Evolutionary conservation across 2,113 vertebrate species (phyloP).

Genomic region (Hoplias malabaricus): DNA sequence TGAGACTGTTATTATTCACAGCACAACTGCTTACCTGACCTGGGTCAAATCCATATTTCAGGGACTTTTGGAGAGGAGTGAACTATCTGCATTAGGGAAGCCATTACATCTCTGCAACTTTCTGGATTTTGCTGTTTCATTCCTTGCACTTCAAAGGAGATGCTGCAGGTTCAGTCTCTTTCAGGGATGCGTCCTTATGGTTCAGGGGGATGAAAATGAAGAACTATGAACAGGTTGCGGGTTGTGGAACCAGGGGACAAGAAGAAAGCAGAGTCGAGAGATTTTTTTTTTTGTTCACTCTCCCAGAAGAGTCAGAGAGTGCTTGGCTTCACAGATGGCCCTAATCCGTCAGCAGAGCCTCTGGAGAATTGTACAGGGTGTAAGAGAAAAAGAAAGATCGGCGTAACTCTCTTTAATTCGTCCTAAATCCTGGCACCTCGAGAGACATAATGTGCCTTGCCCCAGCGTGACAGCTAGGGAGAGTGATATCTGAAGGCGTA

Average conservation of each 20-base stretch:
- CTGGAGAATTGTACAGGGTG: background rate
- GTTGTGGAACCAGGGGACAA: background rate
- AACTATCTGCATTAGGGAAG: background rate
- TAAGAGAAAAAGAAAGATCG: slow-evolving; percentile 24
- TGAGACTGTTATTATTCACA: slow-evolving; percentile 9
- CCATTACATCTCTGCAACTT: background rate
- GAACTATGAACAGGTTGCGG: background rate
- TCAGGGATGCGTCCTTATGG: background rate
- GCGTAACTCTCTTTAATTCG: slow-evolving; percentile 26
- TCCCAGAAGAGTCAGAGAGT: slow-evolving; percentile 13
- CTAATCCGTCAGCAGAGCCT: slow-evolving; percentile 27
- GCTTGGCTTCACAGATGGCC: slow-evolving; percentile 26
- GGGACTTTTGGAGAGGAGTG: background rate
- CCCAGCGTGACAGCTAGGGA: background rate
- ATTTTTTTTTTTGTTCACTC: slow-evolving; percentile 6
- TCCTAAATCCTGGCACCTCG: slow-evolving; percentile 5
- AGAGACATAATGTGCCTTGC: background rate
- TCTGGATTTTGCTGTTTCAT: background rate
- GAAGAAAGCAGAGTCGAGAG: background rate
- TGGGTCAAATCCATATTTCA: background rate
- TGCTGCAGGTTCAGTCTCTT: background rate
- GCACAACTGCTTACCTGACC: slow-evolving; percentile 2
- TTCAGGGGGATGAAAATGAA: background rate
- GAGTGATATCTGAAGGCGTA: background rate
- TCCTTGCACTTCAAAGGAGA: background rate